Base-by-base conservation (phyloP, 1,140 invertebrate species). In the Dendrolimus kikuchii region DNA sequence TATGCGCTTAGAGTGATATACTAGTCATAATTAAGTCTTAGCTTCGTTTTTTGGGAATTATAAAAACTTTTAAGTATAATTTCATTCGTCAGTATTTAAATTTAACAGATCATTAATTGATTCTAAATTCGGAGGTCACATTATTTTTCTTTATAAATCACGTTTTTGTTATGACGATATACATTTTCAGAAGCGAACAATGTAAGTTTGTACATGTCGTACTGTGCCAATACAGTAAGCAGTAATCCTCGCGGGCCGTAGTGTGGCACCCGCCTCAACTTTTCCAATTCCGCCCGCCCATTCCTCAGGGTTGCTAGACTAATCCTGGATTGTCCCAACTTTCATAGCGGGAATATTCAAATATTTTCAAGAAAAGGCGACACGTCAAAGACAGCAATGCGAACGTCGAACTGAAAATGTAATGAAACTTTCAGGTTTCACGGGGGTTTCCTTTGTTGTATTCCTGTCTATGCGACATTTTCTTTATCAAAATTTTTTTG, bases 211-310 rank as follows among this genome's bases (percentile, higher is more conserved):
- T 61, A 62, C 61, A 55, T 51, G 65, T 67, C 62, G 55, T 51
- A 58, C 49, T 57, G 60, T 66, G 51, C 55, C 60, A 59, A 64
- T 61, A 65, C 52, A 59, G 54, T 38, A 49, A 56, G 45, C 59
- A 58, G 61, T 65, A 65, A 69, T 68, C 64, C 62, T 57, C 57
- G 57, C 60, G 57, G 52, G 47, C 54, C 52, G 49, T 51, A 49
- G 49, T 36, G 23, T 8, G 38, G 8, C 46, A 8, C 59, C 49
- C 59, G 60, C 59, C 60, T 59, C 62, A 73, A 70, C 67, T 73
- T 70, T 73, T 72, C 69, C 67, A 70, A 73, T 70, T 73, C 62
- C 62, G 52, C 52, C 60, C 64, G 49, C 49, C 60, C 56, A 61
- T 63, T 61, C 62, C 62, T 62, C 62, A 64, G 57, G 61, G 66